Evolutionary conservation across 2,888 invertebrate species (phyloP).

Genomic region (Amphimallon solstitiale): DNA sequence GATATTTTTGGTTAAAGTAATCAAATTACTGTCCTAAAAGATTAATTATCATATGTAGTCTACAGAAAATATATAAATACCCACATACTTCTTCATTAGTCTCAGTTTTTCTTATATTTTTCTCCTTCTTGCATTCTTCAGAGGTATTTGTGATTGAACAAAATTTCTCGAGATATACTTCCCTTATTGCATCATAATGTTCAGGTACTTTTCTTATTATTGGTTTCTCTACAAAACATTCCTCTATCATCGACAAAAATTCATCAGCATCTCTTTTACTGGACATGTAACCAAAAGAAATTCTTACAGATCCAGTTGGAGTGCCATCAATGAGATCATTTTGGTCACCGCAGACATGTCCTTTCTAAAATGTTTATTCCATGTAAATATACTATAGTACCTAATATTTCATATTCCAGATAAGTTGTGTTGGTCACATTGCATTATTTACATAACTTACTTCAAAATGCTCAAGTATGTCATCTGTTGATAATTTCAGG

Average conservation of each 20-base stretch:
- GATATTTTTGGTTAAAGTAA: too few species aligned
- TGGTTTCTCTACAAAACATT: slow-evolving; percentile 75
- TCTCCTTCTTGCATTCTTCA: background rate
- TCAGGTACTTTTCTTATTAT: slow-evolving; percentile 55
- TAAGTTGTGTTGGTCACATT: background rate
- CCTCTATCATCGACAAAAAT: slow-evolving; percentile 77
- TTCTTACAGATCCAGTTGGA: slow-evolving; percentile 92
- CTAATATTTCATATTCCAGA: background rate
- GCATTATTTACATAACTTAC: slow-evolving; percentile 56
- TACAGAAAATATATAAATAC: too few species aligned
- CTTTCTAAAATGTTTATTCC: slow-evolving; percentile 69
- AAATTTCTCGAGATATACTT: slow-evolving; percentile 36
- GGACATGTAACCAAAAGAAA: slow-evolving; percentile 94
- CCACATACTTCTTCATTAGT: slow-evolving; percentile 9
- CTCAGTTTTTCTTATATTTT: background rate
- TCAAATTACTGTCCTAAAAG: too few species aligned
- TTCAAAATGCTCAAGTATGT: slow-evolving; percentile 80
- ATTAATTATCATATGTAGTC: background rate
- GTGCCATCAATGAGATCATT: slow-evolving; percentile 84
- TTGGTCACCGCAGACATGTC: slow-evolving; percentile 92
- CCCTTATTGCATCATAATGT: slow-evolving; percentile 1
- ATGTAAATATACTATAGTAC: too few species aligned
- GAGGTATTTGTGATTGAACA: background rate
- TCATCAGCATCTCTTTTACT: slow-evolving; percentile 75
- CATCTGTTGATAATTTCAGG: slow-evolving; percentile 73